Percentiles rank a stretch among this genome's conserved stretches.
These are phyloP conservation scores for Neoniphon sammara DNA, from an alignment of 2,797 vertebrate genomes.

Conservation along the genomic window DNA sequence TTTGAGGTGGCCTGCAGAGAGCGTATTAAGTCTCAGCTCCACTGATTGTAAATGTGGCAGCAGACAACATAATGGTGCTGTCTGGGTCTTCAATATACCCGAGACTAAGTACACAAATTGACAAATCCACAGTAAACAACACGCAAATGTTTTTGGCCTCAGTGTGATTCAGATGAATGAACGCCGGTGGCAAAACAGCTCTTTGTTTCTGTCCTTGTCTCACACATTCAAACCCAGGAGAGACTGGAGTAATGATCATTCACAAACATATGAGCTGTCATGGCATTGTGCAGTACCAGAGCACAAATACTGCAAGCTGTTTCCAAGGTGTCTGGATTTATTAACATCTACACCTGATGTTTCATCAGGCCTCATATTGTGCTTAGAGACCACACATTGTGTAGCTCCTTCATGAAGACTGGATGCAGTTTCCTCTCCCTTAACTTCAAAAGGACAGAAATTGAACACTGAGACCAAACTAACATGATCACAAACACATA, in stretches of 20 bases:
- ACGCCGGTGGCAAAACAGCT: too few relatives aligned
- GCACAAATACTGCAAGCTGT: slow-evolving; percentile 2
- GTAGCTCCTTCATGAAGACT: slow-evolving; percentile 3
- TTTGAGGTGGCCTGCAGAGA: slow-evolving; percentile 25
- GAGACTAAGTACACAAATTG: not conserved
- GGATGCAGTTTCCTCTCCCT: not conserved
- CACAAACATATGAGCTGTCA: not conserved
- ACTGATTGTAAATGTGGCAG: not conserved
- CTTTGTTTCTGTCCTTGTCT: not conserved
- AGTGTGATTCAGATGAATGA: too few relatives aligned
- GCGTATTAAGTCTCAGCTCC: not conserved
- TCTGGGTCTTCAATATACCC: not conserved
- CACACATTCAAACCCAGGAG: not conserved
- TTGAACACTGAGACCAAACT: not conserved
- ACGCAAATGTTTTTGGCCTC: not conserved
- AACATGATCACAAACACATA: not conserved
- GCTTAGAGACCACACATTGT: slow-evolving; percentile 6
- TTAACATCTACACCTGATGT: slow-evolving; percentile 45
- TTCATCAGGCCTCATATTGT: slow-evolving; percentile 1
- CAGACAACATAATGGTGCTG: not conserved
- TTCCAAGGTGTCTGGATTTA: slow-evolving; percentile 38
- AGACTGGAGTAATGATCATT: not conserved
- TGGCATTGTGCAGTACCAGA: too few relatives aligned
- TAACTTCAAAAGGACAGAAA: not conserved
- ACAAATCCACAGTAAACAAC: not conserved